Conservation (phyloP, 2,797 vertebrate genomes). For the Cetoscarus ocellatus region DNA sequence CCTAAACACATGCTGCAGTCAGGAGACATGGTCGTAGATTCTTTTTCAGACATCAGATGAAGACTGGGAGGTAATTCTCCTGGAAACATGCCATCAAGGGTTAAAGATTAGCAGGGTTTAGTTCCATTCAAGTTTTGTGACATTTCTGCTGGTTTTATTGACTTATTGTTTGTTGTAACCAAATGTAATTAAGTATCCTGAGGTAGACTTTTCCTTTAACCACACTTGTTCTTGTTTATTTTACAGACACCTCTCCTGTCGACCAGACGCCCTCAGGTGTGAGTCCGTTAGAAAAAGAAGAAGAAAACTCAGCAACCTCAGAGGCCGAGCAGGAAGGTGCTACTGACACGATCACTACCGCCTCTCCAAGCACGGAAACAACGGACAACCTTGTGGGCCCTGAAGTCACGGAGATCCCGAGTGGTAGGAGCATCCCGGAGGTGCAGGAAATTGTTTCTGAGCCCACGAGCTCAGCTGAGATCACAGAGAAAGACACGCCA, state of each 20-base stretch:
- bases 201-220: neutral
- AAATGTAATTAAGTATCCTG: neutral
- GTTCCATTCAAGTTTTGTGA: too few species aligned
- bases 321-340: slow-evolving; percentile 9
- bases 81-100: too few species aligned
- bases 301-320: slow-evolving; percentile 25
- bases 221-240: neutral
- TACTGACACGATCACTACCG: slow-evolving; percentile 3
- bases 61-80: too few species aligned
- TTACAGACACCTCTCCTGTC: slow-evolving; percentile 57
- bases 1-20: too few species aligned
- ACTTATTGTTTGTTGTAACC: too few species aligned
- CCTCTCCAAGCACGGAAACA: slow-evolving; percentile 20
- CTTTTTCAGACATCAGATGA: too few species aligned
- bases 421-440: slow-evolving; percentile 32
- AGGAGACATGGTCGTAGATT: too few species aligned
- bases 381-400: slow-evolving; percentile 1
- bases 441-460: slow-evolving; percentile 20
- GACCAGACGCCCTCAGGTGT: slow-evolving; percentile 42
- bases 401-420: slow-evolving; percentile 30
- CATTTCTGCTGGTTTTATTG: too few species aligned
- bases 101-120: too few species aligned
- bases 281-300: slow-evolving; percentile 35
- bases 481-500: slow-evolving; percentile 1
- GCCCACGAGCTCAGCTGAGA: slow-evolving; percentile 12